Evolutionary conservation across 2,113 vertebrate species (phyloP), one percentile per base, ranked within the genome.

Genomic region (Sceloporus undulatus): DNA sequence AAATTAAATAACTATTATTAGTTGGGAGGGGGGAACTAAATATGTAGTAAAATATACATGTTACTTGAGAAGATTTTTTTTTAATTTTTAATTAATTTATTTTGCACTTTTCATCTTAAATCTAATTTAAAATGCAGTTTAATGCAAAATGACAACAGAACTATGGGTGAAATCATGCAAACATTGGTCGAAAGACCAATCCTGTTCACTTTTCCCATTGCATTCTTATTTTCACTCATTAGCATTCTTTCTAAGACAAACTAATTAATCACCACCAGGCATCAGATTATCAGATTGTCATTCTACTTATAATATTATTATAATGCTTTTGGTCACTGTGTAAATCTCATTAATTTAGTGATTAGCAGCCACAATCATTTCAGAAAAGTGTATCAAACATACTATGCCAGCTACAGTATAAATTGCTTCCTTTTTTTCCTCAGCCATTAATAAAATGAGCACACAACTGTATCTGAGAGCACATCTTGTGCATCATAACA

Each of bases 341-440:
- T 7, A 29, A 81, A 10, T 5, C 91, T 74, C 65, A 75, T 92
- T 82, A 8, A 1, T 42, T 80, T 38, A 92, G 14, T 80, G 2
- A 7, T 90, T 91, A 85, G 86, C n/a, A 76, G 90, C 82, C 34
- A 78, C 14, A 86, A 92, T 42, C 89, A 23, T 62, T 88, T 54
- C 65, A 73, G 59, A 84, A 80, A 18, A 14, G 79, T 27, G 25
- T 86, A 25, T 54, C 87, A 25, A 34, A 77, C 21, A 65, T 42
- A 87, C 59, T 13, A 85, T 10, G 62, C 54, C 59, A 27, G 40
- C 82, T 73, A 73, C 82, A 84, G 73, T 34, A 74, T 56, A 27
- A 84, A 29, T 84, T 54, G 25, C 40, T 11, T 73, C 9, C 52
- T 62, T 62, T 65, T 16, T 81, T 18, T 79, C 54, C 48, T 65